These are phyloP conservation scores for Nannospalax galili DNA, from an alignment of 2,113 vertebrate species.

Conservation along the genomic window DNA sequence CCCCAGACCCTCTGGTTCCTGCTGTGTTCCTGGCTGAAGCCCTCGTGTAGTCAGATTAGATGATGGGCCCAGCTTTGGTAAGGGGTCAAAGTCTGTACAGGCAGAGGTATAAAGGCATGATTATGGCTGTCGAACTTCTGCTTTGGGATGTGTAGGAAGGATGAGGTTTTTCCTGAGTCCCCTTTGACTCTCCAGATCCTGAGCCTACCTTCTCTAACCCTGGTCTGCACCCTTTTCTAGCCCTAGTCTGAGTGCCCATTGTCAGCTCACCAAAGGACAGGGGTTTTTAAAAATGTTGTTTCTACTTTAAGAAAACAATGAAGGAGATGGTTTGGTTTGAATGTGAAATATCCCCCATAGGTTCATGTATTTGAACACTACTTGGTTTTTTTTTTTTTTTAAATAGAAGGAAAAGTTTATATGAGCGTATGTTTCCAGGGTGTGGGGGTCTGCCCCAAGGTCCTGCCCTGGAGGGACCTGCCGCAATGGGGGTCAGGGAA, in stretches of 20 bases:
- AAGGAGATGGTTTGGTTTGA: not conserved
- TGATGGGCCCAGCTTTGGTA: not conserved
- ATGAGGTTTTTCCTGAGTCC: not conserved
- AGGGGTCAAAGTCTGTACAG: not conserved
- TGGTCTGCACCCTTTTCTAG: not conserved
- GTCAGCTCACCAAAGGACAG: not conserved
- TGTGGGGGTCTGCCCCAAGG: too few species aligned
- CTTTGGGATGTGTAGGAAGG: not conserved
- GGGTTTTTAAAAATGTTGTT: not conserved
- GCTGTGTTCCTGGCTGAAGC: not conserved
- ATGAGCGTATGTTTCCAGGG: too few species aligned
- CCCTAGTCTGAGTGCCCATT: not conserved
- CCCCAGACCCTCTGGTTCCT: not conserved
- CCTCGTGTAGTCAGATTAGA: not conserved
- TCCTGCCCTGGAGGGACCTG: too few species aligned
- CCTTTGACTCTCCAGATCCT: not conserved
- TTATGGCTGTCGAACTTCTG: not conserved
- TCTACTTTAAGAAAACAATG: not conserved
- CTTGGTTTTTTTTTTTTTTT: too few species aligned
- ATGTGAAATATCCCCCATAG: not conserved
- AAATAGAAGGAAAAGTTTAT: too few species aligned
- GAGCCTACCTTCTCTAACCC: not conserved
- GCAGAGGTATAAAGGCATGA: not conserved
- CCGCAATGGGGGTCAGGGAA: too few species aligned
- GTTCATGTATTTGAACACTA: not conserved